These are phyloP conservation scores for Papilio xuthus DNA, from an alignment of 1,140 invertebrate species.

Conservation along the genomic window DNA sequence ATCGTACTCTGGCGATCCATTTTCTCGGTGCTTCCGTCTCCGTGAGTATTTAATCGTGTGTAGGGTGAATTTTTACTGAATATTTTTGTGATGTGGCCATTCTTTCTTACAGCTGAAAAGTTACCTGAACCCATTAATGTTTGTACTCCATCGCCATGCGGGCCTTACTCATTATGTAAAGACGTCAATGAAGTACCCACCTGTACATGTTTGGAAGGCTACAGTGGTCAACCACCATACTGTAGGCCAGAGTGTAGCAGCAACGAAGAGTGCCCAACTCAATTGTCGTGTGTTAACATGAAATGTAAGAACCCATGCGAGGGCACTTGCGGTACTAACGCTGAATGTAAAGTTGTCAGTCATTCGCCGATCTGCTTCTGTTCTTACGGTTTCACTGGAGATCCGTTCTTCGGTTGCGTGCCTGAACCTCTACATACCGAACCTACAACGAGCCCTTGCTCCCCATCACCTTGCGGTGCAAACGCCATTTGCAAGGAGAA, in stretches of 20 bases:
- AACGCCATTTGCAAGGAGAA: conserved; percentile 87
- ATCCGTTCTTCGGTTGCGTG: conserved; percentile 85
- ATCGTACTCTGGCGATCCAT: conserved; percentile 84
- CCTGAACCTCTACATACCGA: conserved; percentile 62
- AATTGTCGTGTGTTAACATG: conserved; percentile 88
- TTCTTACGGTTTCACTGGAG: conserved; percentile 83
- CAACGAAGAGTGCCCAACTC: conserved; percentile 88
- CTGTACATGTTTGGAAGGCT: conserved; percentile 88
- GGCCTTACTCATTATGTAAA: conserved; percentile 89
- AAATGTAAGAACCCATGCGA: conserved; percentile 88
- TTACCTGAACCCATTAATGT: conserved; percentile 83
- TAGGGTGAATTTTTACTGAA: background rate
- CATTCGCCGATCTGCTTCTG: conserved; percentile 89
- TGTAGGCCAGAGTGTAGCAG: conserved; percentile 89
- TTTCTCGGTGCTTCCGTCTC: conserved; percentile 83
- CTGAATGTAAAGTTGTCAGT: conserved; percentile 88
- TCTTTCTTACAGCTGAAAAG: conserved; percentile 61
- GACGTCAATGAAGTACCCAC: conserved; percentile 87
- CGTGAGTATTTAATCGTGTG: conserved; percentile 67
- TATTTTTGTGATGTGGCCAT: background rate
- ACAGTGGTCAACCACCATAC: conserved; percentile 90
- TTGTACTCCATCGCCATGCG: conserved; percentile 91
- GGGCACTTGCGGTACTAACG: conserved; percentile 86
- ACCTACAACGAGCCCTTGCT: conserved; percentile 81
- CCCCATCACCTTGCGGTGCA: conserved; percentile 87